phyloP scores from a whole-genome alignment of 2,113 vertebrate genomes.

The Urocynchramus pylzowi region DNA sequence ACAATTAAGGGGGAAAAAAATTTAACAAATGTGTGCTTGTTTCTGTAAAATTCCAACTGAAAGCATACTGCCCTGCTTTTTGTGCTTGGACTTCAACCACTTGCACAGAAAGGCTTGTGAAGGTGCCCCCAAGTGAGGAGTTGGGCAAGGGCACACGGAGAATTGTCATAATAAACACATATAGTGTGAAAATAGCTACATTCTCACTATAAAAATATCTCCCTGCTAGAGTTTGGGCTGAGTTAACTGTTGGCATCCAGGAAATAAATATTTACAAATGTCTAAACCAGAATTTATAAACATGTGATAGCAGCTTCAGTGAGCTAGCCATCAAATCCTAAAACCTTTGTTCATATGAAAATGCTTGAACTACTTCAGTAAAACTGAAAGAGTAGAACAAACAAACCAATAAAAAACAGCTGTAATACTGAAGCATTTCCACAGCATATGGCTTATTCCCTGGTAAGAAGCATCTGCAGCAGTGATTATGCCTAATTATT shows the following conservation, averaged over 20 bases:
- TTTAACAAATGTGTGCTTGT: conserved; percentile 14
- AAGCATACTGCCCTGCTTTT: not conserved
- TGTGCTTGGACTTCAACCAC: not conserved
- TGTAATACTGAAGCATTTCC: not conserved
- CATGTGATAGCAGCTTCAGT: not conserved
- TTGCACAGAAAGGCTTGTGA: not conserved
- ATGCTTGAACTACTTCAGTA: not conserved
- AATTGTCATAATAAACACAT: not conserved
- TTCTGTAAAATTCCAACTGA: not conserved
- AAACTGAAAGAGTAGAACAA: not conserved
- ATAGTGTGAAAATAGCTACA: not conserved
- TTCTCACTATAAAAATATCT: not conserved
- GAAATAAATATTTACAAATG: not conserved
- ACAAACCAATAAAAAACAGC: not conserved
- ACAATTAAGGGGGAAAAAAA: not conserved
- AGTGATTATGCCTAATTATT: not conserved
- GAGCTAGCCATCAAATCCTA: not conserved
- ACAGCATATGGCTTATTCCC: not conserved
- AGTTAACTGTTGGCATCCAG: not conserved
- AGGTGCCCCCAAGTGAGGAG: not conserved
- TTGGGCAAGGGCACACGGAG: not conserved
- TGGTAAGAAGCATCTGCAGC: not conserved
- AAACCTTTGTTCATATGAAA: not conserved
- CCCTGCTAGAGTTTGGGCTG: not conserved
- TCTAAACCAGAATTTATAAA: not conserved